These are phyloP conservation scores for Psammodynastes pulverulentus DNA, from an alignment of 2,113 vertebrate species.

Conservation along the genomic window DNA sequence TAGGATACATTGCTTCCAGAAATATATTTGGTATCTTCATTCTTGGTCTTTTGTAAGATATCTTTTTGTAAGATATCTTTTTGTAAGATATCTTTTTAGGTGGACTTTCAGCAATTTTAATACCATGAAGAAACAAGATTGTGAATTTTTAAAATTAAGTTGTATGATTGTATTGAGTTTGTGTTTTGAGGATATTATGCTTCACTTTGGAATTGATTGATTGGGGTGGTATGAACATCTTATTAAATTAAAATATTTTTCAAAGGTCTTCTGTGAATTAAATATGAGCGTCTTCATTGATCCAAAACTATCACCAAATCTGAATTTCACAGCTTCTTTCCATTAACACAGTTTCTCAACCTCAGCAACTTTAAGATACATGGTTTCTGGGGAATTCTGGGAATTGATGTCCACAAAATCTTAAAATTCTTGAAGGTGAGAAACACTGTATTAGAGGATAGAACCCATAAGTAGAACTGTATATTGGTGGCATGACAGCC, in stretches of 20 bases:
- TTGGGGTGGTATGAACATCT: background rate
- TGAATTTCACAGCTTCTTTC: background rate
- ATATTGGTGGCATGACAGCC: background rate
- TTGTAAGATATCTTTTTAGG: background rate
- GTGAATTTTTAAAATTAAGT: background rate
- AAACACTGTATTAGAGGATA: background rate
- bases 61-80: background rate
- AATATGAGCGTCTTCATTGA: background rate
- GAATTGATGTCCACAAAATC: background rate
- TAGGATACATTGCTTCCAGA: background rate
- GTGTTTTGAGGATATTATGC: background rate
- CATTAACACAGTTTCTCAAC: background rate
- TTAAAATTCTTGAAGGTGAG: background rate
- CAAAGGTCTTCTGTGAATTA: background rate
- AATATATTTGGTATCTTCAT: background rate
- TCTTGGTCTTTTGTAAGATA: background rate
- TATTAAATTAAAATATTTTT: background rate
- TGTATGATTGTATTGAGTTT: background rate
- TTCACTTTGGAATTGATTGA: background rate
- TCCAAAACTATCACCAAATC: background rate
- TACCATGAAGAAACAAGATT: background rate
- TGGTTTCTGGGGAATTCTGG: background rate
- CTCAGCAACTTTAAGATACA: background rate
- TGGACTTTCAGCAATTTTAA: background rate
- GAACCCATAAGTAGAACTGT: background rate